Conservation (phyloP, 1,140 invertebrate genomes). For the Hestina assimilis region DNA sequence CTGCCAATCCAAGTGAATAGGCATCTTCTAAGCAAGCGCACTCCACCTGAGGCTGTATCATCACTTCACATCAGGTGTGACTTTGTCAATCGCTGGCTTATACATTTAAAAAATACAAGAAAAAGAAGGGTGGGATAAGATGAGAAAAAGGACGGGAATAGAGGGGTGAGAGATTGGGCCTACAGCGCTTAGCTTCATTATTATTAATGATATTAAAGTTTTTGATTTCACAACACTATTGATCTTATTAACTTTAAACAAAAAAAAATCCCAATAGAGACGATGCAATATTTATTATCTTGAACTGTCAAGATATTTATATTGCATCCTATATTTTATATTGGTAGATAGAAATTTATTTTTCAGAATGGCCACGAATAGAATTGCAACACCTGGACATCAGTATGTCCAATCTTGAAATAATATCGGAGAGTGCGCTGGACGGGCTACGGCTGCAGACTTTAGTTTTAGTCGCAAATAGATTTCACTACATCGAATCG, state of each 20-base stretch:
- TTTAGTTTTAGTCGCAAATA: constrained; percentile 69
- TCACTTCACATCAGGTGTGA: too few relatives aligned
- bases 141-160: too few relatives aligned
- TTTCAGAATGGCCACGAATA: constrained; percentile 72
- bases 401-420: constrained; percentile 71
- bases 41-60: too few relatives aligned
- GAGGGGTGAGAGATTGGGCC: too few relatives aligned
- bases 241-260: neutral
- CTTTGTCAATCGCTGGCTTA: too few relatives aligned
- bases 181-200: too few relatives aligned
- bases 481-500: constrained; percentile 65
- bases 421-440: constrained; percentile 67
- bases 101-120: too few relatives aligned
- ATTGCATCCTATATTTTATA: constrained; percentile 8
- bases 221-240: neutral
- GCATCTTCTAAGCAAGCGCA: too few relatives aligned
- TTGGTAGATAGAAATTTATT: constrained; percentile 29
- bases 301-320: constrained; percentile 5
- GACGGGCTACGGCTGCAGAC: constrained; percentile 67
- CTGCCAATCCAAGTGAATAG: too few relatives aligned
- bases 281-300: neutral
- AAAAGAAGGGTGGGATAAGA: too few relatives aligned
- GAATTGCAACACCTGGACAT: constrained; percentile 70
- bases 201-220: neutral
- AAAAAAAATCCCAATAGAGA: neutral